Evolutionary conservation across 2,113 vertebrate species (phyloP).

Genomic region (Pterophyllum scalare): DNA sequence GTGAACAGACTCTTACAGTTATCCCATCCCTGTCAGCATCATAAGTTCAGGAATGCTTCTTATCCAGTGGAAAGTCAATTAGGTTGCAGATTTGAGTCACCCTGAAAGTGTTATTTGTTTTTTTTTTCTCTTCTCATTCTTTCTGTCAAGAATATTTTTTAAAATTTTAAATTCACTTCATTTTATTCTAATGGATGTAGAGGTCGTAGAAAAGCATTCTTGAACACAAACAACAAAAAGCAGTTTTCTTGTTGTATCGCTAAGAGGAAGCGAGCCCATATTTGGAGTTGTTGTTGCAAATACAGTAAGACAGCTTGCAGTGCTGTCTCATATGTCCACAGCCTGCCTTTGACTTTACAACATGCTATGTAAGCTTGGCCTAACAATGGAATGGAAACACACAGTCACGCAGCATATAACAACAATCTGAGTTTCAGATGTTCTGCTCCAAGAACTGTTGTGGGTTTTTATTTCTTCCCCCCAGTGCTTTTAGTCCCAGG

Average conservation of each 20-base stretch:
- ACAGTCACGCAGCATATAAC: neutral
- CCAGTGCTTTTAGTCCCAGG: neutral
- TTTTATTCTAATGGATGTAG: neutral
- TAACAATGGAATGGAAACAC: slow-evolving; percentile 8
- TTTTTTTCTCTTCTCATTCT: neutral
- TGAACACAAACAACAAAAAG: neutral
- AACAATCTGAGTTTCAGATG: neutral
- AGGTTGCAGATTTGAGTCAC: no score
- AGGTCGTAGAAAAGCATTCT: neutral
- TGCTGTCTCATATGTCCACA: slow-evolving; percentile 87
- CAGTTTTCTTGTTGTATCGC: no score
- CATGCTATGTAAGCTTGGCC: slow-evolving; percentile 84
- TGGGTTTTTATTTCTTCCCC: neutral
- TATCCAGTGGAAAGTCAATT: no score
- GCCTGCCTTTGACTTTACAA: slow-evolving; percentile 85
- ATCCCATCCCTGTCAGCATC: no score
- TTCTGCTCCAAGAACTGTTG: fast-evolving
- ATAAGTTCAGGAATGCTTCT: no score
- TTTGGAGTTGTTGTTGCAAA: neutral
- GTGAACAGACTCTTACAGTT: no score
- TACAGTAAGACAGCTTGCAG: neutral
- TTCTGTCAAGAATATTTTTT: fast-evolving
- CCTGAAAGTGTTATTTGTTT: no score
- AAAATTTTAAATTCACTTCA: neutral
- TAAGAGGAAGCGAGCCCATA: no score